Conservation (phyloP, 1,140 invertebrate genomes). For the Bombus waltoni region DNA sequence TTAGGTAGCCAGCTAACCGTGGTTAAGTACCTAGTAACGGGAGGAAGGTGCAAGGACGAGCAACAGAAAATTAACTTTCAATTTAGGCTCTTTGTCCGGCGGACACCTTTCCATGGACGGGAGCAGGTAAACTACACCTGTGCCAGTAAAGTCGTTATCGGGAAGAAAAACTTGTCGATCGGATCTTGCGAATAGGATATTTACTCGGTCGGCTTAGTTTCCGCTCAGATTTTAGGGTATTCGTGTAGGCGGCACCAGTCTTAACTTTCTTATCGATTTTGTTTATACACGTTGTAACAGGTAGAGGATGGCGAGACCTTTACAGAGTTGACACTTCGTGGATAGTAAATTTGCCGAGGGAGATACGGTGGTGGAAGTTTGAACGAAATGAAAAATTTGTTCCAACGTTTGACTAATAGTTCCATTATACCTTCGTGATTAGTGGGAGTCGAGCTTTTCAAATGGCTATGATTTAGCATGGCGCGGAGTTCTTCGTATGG, state of each 20-base stretch:
- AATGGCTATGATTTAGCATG: not conserved
- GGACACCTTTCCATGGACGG: conserved; percentile 38
- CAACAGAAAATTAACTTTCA: conserved; percentile 68
- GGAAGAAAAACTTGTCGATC: conserved; percentile 54
- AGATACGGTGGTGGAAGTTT: not conserved
- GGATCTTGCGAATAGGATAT: conserved; percentile 29
- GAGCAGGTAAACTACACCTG: conserved; percentile 58
- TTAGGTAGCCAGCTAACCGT: conserved; percentile 45
- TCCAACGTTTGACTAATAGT: too few relatives aligned
- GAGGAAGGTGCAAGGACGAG: conserved; percentile 34
- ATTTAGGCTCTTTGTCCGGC: conserved; percentile 56
- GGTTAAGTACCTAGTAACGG: conserved; percentile 28
- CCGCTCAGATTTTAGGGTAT: not conserved
- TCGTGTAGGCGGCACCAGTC: not conserved
- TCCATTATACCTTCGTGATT: not conserved
- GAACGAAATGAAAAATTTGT: conserved; percentile 7
- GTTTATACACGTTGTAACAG: conserved; percentile 17
- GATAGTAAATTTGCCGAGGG: not conserved
- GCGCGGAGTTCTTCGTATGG: not conserved
- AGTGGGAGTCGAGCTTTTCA: not conserved
- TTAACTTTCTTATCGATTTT: conserved; percentile 18
- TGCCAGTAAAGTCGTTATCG: conserved; percentile 54
- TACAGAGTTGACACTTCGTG: not conserved
- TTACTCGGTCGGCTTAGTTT: conserved; percentile 46
- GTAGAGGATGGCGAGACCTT: conserved; percentile 4